Evolutionary conservation across 2,797 vertebrate species (phyloP), one percentile per base, ranked within the genome.

Genomic region (Carcharodon carcharias): DNA sequence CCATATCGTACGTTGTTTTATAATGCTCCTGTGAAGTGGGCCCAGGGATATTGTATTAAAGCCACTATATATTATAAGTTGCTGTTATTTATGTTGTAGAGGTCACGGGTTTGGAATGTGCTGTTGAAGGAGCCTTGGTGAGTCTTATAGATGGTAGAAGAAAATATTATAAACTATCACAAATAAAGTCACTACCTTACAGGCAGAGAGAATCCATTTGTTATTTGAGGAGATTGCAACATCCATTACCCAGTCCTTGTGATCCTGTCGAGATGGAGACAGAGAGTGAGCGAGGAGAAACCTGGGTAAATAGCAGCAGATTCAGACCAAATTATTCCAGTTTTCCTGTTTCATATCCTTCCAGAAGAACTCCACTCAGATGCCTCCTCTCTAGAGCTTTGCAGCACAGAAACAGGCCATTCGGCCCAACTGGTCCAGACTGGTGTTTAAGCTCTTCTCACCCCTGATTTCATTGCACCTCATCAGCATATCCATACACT

Each of bases 191-290:
- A 73, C 96, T 97, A 98, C 98, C 98, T 98, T 98, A 67, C 98
- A 98, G 92, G 98, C 97, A 31, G 98, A 98, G 54, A 97, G 96
- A 96, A 98, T 96, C 97, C 97, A 97, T 96, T 98, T 98, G 96
- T 97, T 97, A 97, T 97, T 97, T 35, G 96, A 96, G 40, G 98
- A 98, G 67, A 98, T 50, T 0, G 97, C 97, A 80, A 98, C 98
- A 89, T 98, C 98, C 69, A 97, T 98, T 96, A 98, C 98, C 98
- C 98, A 98, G 85, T 98, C 98, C 31, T 40, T 63, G 94, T 99
- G 98, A 71, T 98, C 98, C 98, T 99, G 96, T 2, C 9, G 12
- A 80, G 73, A 14, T 9, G 26, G 11, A 56, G 45, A 50, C 71
- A 77, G 31, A 12, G 71, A 77, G 71, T 73, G 50, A 95, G n/a